phyloP scores from a whole-genome alignment of 2,888 invertebrate genomes.

The Aproaerema taeniolella region DNA sequence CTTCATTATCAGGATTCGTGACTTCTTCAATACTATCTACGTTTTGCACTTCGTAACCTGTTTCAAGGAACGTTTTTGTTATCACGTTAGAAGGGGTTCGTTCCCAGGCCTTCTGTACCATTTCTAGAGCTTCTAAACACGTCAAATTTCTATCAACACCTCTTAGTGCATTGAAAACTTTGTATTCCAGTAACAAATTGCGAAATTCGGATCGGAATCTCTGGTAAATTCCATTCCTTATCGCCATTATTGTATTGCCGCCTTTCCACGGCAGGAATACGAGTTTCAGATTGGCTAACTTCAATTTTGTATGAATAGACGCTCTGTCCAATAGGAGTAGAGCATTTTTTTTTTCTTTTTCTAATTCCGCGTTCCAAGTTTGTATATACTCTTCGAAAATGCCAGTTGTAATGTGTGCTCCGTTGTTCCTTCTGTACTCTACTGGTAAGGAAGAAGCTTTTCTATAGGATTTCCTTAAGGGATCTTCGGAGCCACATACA shows the following conservation, averaged over 20 bases:
- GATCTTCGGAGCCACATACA: conserved; percentile 41
- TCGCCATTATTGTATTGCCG: conserved; percentile 34
- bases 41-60: conserved; percentile 34
- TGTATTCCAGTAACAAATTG: conserved; percentile 32
- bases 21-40: conserved; percentile 13
- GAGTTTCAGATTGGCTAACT: conserved; percentile 36
- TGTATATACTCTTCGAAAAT: conserved; percentile 43
- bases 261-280: conserved; percentile 46
- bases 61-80: conserved; percentile 30
- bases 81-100: conserved; percentile 30
- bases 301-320: conserved; percentile 40
- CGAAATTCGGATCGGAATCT: conserved; percentile 37
- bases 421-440: conserved; percentile 34
- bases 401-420: conserved; percentile 39
- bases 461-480: conserved; percentile 33
- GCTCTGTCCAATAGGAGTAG: conserved; percentile 37
- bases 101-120: conserved; percentile 41
- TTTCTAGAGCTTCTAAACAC: conserved; percentile 36
- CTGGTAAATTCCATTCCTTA: conserved; percentile 36
- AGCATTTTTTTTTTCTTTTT: conserved; percentile 25
- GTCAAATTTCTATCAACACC: conserved; percentile 37
- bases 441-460: conserved; percentile 36
- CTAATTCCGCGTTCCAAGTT: conserved; percentile 38
- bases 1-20: neutral
- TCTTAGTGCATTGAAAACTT: conserved; percentile 31